Evolutionary conservation across 2,113 vertebrate species (phyloP).

Genomic region (Sturnira hondurensis): DNA sequence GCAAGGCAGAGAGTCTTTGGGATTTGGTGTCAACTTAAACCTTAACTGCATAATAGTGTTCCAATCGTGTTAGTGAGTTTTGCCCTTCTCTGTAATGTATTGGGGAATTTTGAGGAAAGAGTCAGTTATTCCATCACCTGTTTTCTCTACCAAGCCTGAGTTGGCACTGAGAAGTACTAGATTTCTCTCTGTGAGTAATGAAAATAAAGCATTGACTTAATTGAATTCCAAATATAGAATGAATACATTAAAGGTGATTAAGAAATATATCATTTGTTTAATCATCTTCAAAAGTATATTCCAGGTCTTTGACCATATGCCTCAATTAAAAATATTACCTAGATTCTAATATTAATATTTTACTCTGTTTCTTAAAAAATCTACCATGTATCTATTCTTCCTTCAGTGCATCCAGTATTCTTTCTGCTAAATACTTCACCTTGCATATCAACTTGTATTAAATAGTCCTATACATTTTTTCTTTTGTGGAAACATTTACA

Average conservation of each 20-base stretch:
- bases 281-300: neutral
- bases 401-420: neutral
- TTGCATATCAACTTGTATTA: neutral
- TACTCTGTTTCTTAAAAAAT: neutral
- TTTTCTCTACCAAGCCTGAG: neutral
- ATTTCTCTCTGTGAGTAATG: neutral
- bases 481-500: neutral
- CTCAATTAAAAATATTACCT: neutral
- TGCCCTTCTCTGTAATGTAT: neutral
- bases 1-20: neutral
- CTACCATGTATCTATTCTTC: neutral
- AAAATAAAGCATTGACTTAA: neutral
- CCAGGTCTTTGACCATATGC: neutral
- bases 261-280: neutral
- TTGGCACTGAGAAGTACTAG: neutral
- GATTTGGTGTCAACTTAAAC: neutral
- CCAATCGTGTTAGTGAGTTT: neutral
- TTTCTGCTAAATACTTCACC: neutral
- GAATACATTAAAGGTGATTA: neutral
- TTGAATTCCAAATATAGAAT: neutral
- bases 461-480: neutral
- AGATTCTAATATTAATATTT: neutral
- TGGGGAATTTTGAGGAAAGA: neutral
- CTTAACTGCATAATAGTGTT: neutral
- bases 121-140: neutral